Base-by-base conservation (phyloP, 2,113 vertebrate genomes). In the Sebastes schlegelii region DNA sequence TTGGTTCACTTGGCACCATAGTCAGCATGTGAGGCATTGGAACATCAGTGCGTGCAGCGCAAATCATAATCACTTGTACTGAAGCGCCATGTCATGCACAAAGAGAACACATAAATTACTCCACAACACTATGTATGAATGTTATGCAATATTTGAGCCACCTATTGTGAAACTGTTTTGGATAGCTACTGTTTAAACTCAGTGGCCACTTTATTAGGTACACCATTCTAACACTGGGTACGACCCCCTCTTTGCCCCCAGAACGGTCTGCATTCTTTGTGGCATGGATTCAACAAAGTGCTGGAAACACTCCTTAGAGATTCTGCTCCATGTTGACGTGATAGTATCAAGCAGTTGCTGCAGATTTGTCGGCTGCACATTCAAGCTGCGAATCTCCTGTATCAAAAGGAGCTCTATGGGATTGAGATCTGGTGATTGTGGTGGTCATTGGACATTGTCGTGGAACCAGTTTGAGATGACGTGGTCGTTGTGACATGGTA, bases 1-100 rank as follows among this genome's bases (percentile, higher is more conserved):
- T 83, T 64, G 49, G 79, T 77, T 74, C 54, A 86, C 83, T 73
- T 74, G 58, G 43, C 26, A 43, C 46, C 12, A 21, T 10, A 48
- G 66, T 64, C 21, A 70, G 12, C 51, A 68, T 26, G 55, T 5
- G 2, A 68, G 13, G 40, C 34, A 40, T 71, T 13, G 71, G 34
- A 61, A 55, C 79, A 75, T 78, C 54, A 73, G 73, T 10, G 57
- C 1, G 0, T 58, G 64, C 42, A 51, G 19, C 9, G 1, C 8
- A 16, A 76, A 54, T 51, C 34, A 74, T 43, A 67, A 74, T 82
- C 23, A 67, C 21, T 19, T 52, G 16, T 61, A 21, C 51, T 43
- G 13, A 14, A 57, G 26, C 76, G 46, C 58, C 13, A 17, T 8
- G 62, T 42, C 34, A 77, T 43, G 16, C 67, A 87, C 2, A 1